These are phyloP conservation scores for Aphidius gifuensis DNA, from an alignment of 1,140 invertebrate genomes.

Conservation along the genomic window DNA sequence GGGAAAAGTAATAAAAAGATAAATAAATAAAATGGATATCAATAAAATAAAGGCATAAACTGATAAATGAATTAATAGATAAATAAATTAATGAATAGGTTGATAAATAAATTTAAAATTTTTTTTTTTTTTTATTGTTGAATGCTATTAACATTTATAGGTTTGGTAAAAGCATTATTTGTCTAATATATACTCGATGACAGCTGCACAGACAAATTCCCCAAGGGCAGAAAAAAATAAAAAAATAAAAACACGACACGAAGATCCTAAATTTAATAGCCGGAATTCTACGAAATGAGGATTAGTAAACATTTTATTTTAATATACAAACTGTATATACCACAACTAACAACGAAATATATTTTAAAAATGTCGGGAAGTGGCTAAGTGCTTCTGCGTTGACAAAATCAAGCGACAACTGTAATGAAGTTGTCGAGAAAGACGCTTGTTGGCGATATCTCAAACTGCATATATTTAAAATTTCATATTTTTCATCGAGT, in stretches of 20 bases:
- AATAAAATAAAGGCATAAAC: too few species aligned
- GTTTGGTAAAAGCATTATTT: not conserved
- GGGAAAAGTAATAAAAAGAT: too few species aligned
- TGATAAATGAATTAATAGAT: too few species aligned
- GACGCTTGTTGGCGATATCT: constrained; percentile 37
- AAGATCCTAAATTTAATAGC: constrained; percentile 3
- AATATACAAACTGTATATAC: constrained; percentile 3
- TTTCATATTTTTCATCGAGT: constrained; percentile 1
- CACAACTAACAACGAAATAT: too few species aligned
- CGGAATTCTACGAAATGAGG: constrained; percentile 26
- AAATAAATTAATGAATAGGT: too few species aligned
- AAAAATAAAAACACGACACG: not conserved
- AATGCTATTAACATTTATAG: not conserved
- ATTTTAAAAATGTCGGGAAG: not conserved
- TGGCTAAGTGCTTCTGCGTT: not conserved
- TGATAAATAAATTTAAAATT: too few species aligned
- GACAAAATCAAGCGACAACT: not conserved
- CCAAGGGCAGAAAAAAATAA: constrained; percentile 9
- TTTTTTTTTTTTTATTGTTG: not conserved
- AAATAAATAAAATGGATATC: too few species aligned
- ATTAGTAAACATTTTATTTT: constrained; percentile 24
- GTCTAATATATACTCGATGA: constrained; percentile 25
- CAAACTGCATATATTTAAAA: constrained; percentile 32
- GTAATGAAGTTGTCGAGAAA: constrained; percentile 35
- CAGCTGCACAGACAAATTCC: constrained; percentile 24